Percentiles rank a stretch among this genome's conserved stretches.
Conservation (phyloP, 2,888 invertebrate species). For the Linnaemya tessellans region DNA sequence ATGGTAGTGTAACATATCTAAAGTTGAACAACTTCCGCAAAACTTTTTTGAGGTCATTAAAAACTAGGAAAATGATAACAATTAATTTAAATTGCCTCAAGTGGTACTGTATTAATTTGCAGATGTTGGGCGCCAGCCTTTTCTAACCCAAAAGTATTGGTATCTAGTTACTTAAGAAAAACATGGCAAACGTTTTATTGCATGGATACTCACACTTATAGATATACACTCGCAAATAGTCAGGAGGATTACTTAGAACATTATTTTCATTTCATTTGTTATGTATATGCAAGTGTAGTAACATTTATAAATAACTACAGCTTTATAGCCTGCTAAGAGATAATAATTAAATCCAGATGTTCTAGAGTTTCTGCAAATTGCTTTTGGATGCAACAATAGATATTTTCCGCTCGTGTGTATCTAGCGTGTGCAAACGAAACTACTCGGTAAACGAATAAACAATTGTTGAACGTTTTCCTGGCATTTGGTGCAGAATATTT, state of each 20-base stretch:
- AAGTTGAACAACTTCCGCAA: slow-evolving; percentile 61
- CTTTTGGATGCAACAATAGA: not conserved
- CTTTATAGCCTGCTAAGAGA: not conserved
- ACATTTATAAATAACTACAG: not conserved
- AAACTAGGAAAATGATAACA: slow-evolving; percentile 40
- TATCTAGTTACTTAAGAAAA: not conserved
- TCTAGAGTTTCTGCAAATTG: not conserved
- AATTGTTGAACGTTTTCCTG: too few species aligned
- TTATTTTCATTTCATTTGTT: not conserved
- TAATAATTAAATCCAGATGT: slow-evolving; percentile 11
- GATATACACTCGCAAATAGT: not conserved
- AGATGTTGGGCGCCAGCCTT: not conserved
- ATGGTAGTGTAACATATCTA: slow-evolving; percentile 31
- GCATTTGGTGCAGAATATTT: too few species aligned
- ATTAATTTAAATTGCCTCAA: slow-evolving; percentile 57
- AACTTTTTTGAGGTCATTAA: slow-evolving; percentile 62
- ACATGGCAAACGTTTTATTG: slow-evolving; percentile 8
- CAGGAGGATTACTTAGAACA: not conserved
- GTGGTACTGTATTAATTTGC: slow-evolving; percentile 29
- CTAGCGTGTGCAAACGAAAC: too few species aligned
- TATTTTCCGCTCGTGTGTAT: too few species aligned
- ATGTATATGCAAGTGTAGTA: not conserved
- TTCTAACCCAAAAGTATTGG: not conserved
- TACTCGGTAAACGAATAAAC: too few species aligned
- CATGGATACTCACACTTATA: too few species aligned